Conservation (phyloP, 2,113 vertebrate species). For the Clinocottus analis region DNA sequence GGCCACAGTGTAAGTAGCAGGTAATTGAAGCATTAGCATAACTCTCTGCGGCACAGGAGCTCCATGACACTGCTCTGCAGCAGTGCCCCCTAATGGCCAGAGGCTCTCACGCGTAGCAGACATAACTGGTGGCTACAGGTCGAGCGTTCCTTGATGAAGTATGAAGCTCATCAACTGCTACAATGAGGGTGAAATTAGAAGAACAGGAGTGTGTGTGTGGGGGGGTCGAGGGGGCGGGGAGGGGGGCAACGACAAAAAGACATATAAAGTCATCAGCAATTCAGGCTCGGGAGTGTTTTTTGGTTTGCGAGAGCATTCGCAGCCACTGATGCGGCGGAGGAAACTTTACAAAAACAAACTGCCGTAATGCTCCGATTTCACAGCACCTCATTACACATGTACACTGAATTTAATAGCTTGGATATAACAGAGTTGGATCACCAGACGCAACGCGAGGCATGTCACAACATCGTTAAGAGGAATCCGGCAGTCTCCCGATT, state of each 20-base stretch:
- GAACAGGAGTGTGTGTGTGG: no score
- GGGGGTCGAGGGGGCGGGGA: no score
- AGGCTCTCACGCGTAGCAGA: neutral
- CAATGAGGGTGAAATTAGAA: slow-evolving; percentile 1
- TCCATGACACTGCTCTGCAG: slow-evolving; percentile 49
- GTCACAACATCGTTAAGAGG: slow-evolving; percentile 57
- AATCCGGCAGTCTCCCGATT: slow-evolving; percentile 31
- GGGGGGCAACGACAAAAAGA: neutral
- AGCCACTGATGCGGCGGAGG: neutral
- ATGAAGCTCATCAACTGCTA: neutral
- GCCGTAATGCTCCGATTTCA: slow-evolving; percentile 4
- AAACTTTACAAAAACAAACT: slow-evolving; percentile 13
- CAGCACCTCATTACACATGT: slow-evolving; percentile 57
- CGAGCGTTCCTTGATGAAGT: slow-evolving; percentile 22
- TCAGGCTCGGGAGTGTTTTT: slow-evolving; percentile 3
- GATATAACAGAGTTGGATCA: slow-evolving; percentile 43
- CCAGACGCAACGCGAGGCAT: slow-evolving; percentile 21
- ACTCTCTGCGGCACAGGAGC: slow-evolving; percentile 9
- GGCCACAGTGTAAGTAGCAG: slow-evolving; percentile 56
- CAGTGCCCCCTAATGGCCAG: slow-evolving; percentile 61
- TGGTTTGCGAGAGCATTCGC: neutral
- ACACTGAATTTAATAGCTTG: slow-evolving; percentile 28
- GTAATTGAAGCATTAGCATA: slow-evolving; percentile 72
- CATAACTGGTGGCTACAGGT: neutral
- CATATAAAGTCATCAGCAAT: slow-evolving; percentile 2